These are phyloP conservation scores for Tenthredo amoena DNA, from an alignment of 2,888 invertebrate species.

Conservation along the genomic window DNA sequence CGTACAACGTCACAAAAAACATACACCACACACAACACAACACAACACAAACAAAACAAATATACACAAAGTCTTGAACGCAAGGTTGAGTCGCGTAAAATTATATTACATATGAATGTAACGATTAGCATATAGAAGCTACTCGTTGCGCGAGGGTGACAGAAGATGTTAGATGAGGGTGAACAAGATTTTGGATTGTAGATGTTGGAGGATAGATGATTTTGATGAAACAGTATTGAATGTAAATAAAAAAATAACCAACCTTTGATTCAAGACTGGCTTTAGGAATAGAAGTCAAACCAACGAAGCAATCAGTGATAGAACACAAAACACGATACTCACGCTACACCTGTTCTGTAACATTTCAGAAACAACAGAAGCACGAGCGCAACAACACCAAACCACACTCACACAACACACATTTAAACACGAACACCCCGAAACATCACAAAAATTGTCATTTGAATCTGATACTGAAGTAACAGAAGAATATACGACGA, in stretches of 20 bases:
- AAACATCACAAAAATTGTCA: constrained; percentile 66
- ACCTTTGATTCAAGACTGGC: not conserved
- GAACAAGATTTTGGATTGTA: no score
- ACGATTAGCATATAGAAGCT: no score
- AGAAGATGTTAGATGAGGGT: no score
- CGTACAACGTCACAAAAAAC: constrained; percentile 27
- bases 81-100: not conserved
- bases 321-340: constrained; percentile 65
- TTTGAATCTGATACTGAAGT: constrained; percentile 73
- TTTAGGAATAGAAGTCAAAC: constrained; percentile 66
- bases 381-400: constrained; percentile 70
- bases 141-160: no score
- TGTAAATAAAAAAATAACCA: not conserved
- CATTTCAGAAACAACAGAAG: constrained; percentile 77
- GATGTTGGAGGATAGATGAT: no score
- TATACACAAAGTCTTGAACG: constrained; percentile 57
- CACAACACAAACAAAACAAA: constrained; percentile 75
- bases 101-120: not conserved
- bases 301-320: constrained; percentile 59
- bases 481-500: constrained; percentile 74
- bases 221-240: no score
- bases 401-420: constrained; percentile 71
- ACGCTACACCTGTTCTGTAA: constrained; percentile 71
- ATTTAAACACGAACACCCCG: constrained; percentile 69
- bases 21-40: constrained; percentile 68